These are phyloP conservation scores for Spisula subtruncata DNA, from an alignment of 2,888 invertebrate genomes.

Conservation along the genomic window DNA sequence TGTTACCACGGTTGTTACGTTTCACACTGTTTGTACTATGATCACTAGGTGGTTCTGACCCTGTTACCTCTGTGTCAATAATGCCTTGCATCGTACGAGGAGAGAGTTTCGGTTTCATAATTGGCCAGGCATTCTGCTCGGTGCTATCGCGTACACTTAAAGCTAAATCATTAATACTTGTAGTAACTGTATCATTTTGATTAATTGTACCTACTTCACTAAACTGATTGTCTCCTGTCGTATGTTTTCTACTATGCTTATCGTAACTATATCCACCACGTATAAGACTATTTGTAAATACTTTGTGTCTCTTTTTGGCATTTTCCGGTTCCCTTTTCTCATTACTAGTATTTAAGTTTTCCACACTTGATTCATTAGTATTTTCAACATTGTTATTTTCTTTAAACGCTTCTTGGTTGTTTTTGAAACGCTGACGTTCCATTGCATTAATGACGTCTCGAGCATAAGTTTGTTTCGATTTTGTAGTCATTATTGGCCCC, in stretches of 20 bases:
- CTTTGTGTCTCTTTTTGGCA: conserved; percentile 59
- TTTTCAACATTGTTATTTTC: conserved; percentile 10
- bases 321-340: conserved; percentile 32
- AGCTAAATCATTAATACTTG: conserved; percentile 43
- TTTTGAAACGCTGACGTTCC: conserved; percentile 50
- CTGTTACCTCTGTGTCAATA: too few species aligned
- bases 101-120: neutral
- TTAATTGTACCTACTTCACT: neutral
- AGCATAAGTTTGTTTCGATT: conserved; percentile 66
- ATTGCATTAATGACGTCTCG: conserved; percentile 66
- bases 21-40: neutral
- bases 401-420: conserved; percentile 52
- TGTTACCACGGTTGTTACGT: neutral
- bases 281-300: conserved; percentile 60
- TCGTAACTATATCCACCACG: conserved; percentile 68
- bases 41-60: neutral
- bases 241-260: conserved; percentile 63
- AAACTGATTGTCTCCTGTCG: conserved; percentile 13
- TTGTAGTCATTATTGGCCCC: conserved; percentile 66
- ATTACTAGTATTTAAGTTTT: conserved; percentile 8
- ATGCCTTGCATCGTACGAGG: neutral
- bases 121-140: conserved; percentile 12
- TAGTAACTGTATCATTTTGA: conserved; percentile 5
- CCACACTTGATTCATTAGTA: neutral
- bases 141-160: conserved; percentile 40